Conservation (phyloP, 2,113 vertebrate species). For the Coptodon bakossiorum region DNA sequence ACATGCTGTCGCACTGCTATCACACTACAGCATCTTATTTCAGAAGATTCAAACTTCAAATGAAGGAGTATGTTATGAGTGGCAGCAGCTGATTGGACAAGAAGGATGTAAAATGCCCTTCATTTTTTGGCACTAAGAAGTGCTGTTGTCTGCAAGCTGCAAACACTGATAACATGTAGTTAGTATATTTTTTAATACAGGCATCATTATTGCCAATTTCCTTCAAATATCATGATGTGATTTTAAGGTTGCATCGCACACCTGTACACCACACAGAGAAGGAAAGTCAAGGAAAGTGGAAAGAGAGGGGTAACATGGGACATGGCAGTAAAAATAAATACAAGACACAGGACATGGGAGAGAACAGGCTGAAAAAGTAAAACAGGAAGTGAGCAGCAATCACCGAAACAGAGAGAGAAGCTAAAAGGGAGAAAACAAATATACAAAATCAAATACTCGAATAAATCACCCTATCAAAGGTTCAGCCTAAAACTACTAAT, state of each 20-base stretch:
- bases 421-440: neutral
- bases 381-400: neutral
- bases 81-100: neutral
- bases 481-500: neutral
- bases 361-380: neutral
- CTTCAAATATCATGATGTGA: neutral
- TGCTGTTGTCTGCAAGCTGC: neutral
- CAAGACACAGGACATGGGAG: neutral
- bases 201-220: neutral
- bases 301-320: neutral
- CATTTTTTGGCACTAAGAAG: neutral
- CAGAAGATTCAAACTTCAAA: neutral
- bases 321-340: neutral
- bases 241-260: neutral
- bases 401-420: neutral
- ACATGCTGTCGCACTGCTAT: neutral
- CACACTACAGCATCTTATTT: neutral
- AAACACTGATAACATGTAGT: neutral
- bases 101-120: neutral
- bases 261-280: neutral
- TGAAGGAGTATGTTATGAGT: neutral
- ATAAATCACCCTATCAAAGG: neutral
- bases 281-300: neutral
- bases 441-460: neutral
- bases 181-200: neutral